Evolutionary conservation across 2,113 vertebrate genomes (phyloP).

Genomic region (Micronycteris hirsuta): DNA sequence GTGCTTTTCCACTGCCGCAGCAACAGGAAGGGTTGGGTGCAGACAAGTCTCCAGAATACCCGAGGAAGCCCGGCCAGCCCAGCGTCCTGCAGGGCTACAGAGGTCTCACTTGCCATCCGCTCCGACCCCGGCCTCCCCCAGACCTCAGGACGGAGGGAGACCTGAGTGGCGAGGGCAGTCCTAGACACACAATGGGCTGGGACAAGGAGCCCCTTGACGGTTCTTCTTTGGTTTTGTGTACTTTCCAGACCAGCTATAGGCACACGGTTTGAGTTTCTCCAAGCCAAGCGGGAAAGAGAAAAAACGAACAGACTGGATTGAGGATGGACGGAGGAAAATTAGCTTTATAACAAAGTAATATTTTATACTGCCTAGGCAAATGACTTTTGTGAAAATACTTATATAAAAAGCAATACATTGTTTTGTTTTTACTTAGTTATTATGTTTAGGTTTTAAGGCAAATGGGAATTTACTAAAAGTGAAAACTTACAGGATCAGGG

Average conservation of each 20-base stretch:
- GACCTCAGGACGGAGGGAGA: not conserved
- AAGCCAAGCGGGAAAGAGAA: not conserved
- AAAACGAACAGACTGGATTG: not conserved
- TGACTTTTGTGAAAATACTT: conserved; percentile 56
- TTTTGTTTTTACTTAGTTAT: conserved; percentile 35
- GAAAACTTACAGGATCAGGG: not conserved
- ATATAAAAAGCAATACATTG: conserved; percentile 42
- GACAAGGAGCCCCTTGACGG: not conserved
- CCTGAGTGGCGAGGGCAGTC: not conserved
- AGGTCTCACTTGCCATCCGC: not conserved
- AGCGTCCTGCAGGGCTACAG: not conserved
- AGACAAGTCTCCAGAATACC: not conserved
- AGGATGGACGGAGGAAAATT: not conserved
- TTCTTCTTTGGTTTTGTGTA: not conserved
- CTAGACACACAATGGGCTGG: not conserved
- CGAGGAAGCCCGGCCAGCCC: not conserved
- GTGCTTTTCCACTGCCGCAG: not conserved
- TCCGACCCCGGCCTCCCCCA: not conserved
- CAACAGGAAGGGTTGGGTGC: not conserved
- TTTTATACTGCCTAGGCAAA: conserved; percentile 46
- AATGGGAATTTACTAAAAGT: conserved; percentile 35
- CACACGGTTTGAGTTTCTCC: not conserved
- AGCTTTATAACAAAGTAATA: conserved; percentile 42
- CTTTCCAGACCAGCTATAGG: not conserved
- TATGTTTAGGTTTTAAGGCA: conserved; percentile 11